Percentiles rank a stretch among this genome's conserved stretches.
Conservation (phyloP, 2,113 vertebrate species). For the Columbina picui region DNA sequence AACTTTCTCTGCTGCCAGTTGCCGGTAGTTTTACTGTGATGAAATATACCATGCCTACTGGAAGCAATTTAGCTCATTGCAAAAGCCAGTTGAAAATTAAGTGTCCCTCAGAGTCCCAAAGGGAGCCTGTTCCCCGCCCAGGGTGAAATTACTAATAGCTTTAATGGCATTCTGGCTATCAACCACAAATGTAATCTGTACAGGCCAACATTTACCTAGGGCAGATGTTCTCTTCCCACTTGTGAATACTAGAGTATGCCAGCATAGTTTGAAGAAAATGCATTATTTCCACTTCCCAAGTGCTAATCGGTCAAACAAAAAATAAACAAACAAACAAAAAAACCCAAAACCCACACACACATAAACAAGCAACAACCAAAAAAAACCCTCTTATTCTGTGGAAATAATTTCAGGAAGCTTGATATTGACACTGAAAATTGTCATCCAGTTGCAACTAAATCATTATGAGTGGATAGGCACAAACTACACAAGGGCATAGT, state of each 20-base stretch:
- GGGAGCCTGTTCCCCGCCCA: neutral
- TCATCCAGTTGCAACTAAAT: neutral
- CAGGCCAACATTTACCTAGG: neutral
- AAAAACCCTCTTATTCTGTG: neutral
- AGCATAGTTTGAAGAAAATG: neutral
- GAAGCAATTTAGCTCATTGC: neutral
- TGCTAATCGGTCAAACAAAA: neutral
- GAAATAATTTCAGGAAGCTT: neutral
- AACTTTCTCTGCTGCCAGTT: neutral
- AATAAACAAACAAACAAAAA: neutral
- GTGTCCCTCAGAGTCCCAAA: neutral
- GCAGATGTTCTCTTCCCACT: neutral
- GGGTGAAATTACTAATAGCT: neutral
- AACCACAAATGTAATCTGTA: neutral
- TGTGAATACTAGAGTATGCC: neutral
- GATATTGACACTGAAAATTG: neutral
- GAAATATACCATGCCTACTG: neutral
- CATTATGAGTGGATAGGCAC: neutral
- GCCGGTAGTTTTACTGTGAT: neutral
- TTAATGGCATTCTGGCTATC: neutral
- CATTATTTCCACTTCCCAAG: neutral
- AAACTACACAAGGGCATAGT: neutral
- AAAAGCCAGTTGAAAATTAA: neutral
- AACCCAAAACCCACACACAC: neutral
- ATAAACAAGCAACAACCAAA: neutral